phyloP scores from a whole-genome alignment of 1,140 invertebrate genomes.

The Heterodera schachtii region DNA sequence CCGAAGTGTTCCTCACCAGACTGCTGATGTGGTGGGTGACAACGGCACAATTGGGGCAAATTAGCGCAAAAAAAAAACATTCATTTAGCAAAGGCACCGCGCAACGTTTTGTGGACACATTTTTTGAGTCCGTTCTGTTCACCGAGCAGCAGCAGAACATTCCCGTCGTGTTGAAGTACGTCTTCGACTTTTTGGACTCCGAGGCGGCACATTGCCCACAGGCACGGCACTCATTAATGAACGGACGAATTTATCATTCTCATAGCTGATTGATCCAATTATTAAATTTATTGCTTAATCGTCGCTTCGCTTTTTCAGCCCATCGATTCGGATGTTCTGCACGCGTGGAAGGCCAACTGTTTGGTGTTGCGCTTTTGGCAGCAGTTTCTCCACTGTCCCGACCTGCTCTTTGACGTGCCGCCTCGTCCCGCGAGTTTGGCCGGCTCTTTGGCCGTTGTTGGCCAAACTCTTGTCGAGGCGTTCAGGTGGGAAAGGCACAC shows the following conservation, averaged over 20 bases:
- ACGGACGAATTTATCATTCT: no score
- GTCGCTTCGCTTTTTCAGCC: constrained; percentile 68
- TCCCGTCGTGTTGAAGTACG: constrained; percentile 88
- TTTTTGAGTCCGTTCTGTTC: constrained; percentile 67
- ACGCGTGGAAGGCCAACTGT: constrained; percentile 92
- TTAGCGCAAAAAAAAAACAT: neutral
- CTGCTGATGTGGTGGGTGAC: constrained; percentile 80
- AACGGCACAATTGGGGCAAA: neutral
- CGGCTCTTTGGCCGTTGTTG: constrained; percentile 87
- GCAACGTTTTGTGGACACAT: constrained; percentile 93
- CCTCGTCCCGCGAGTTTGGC: constrained; percentile 88
- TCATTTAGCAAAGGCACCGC: constrained; percentile 75
- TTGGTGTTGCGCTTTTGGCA: constrained; percentile 87
- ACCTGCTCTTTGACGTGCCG: constrained; percentile 93
- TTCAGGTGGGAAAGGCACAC: constrained; percentile 70
- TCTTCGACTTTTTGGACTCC: constrained; percentile 90
- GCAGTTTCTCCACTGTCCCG: constrained; percentile 93
- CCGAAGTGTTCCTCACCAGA: constrained; percentile 90
- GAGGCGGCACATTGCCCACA: constrained; percentile 75
- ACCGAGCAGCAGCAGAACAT: constrained; percentile 70
- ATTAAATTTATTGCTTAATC: constrained; percentile 63
- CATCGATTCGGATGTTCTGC: constrained; percentile 83
- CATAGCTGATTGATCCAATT: neutral
- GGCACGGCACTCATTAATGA: neutral
- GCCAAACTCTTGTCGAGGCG: constrained; percentile 93